phyloP scores from a whole-genome alignment of 1,140 invertebrate species.

The Episyrphus balteatus region DNA sequence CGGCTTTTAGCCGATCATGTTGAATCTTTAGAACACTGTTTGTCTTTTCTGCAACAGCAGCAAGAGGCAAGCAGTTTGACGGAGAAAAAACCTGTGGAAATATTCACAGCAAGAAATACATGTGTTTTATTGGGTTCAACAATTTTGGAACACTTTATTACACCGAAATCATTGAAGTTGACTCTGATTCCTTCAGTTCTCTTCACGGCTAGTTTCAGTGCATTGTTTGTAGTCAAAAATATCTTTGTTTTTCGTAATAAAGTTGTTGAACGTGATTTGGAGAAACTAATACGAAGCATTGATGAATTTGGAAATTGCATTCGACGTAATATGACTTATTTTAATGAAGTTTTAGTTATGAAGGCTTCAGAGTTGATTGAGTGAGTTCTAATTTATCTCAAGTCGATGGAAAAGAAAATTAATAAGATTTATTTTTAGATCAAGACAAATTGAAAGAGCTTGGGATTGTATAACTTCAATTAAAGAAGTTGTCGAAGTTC shows the following conservation, averaged over 20 bases:
- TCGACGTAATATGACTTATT: slow-evolving; percentile 33
- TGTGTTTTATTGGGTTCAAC: slow-evolving; percentile 21
- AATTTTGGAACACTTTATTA: slow-evolving; percentile 25
- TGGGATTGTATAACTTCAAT: slow-evolving; percentile 34
- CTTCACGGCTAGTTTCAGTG: slow-evolving; percentile 20
- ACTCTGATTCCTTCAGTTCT: slow-evolving; percentile 18
- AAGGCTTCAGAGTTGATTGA: slow-evolving; percentile 31
- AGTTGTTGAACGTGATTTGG: slow-evolving; percentile 27
- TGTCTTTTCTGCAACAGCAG: slow-evolving; percentile 12
- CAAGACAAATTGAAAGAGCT: slow-evolving; percentile 30
- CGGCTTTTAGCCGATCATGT: slow-evolving; percentile 31
- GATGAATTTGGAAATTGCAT: slow-evolving; percentile 36
- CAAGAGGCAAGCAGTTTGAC: background rate
- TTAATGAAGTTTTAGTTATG: slow-evolving; percentile 35
- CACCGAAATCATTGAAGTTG: slow-evolving; percentile 17
- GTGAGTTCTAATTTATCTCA: slow-evolving; percentile 10
- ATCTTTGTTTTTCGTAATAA: slow-evolving; percentile 31
- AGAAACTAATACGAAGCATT: slow-evolving; percentile 26
- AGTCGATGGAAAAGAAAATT: background rate
- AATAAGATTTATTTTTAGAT: slow-evolving; percentile 12
- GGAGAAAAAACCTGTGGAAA: background rate
- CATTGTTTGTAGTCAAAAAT: slow-evolving; percentile 22
- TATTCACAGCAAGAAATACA: slow-evolving; percentile 21
- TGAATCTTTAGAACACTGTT: slow-evolving; percentile 28
- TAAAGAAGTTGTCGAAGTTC: slow-evolving; percentile 32